Base-by-base conservation (phyloP, 2,888 invertebrate species). In the Drosophila neonasuta region DNA sequence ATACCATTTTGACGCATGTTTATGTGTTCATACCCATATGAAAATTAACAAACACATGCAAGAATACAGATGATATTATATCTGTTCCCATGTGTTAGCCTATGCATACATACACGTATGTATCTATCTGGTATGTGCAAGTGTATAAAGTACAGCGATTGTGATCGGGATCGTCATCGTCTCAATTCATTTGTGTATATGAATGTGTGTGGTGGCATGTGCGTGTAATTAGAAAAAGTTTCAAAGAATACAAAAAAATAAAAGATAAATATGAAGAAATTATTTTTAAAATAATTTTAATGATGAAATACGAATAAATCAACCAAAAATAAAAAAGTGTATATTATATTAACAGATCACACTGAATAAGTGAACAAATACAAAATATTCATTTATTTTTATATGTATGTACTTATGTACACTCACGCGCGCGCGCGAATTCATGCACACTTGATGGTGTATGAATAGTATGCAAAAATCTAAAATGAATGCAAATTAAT, bases 161-260 rank as follows among this genome's bases (percentile, higher is more conserved):
- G 61, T 44, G 56, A 73, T 68, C 71, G 68, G 56, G 52, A 71
- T 72, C 72, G 72, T 71, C 71, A 56, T 64, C 58, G 71, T 52
- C 46, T 34, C 75, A 15, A 60, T 49, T 49, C 48, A 63, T 24
- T 56, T 66, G 42, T 36, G 17, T 30, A 30, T 55, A 10, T 34
- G 34, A 20, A n/a, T 50, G 58, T 59, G 48, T 55, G 41, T 63
- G 55, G 51, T 64, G 45, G 56, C 76, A 57, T 70, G 60, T 72
- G 65, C 65, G 65, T 75, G 59, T 70, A 48, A 59, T 48, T 52
- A 71, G 59, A 50, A 54, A 61, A 74, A 51, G 70, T 69, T 55
- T 44, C 8, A 29, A 51, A 51, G 39, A 68, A 67, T 36, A 32
- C 32, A 32, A 30, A 24, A 72, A 50, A 17, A 42, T 29, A 44